These are phyloP conservation scores for Gisinianus flammeolus DNA, from an alignment of 2,888 invertebrate genomes.

Conservation along the genomic window DNA sequence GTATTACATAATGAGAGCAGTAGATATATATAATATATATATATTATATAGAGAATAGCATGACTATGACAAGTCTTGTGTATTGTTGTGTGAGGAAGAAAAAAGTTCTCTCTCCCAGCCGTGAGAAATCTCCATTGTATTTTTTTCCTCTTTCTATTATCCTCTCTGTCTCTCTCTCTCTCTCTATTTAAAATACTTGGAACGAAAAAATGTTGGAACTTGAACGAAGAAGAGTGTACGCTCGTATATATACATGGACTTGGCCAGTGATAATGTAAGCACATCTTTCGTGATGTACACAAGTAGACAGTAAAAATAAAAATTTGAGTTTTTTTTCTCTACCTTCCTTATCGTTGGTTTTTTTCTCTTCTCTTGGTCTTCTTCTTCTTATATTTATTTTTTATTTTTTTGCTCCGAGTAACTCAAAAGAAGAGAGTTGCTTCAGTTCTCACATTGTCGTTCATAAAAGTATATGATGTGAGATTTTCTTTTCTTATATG, in stretches of 20 bases:
- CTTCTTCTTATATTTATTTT: not conserved
- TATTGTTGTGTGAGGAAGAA: not conserved
- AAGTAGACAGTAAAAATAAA: not conserved
- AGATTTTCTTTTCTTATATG: not conserved
- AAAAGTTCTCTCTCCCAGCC: slow-evolving; percentile 7
- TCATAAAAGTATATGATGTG: not conserved
- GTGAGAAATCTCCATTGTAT: slow-evolving; percentile 34
- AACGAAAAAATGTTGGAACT: slow-evolving; percentile 15
- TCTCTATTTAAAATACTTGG: slow-evolving; percentile 23
- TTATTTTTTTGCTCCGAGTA: not conserved
- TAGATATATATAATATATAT: not conserved
- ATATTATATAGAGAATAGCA: not conserved
- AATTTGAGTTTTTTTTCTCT: not conserved
- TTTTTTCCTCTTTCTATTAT: slow-evolving; percentile 16
- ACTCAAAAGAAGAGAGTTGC: not conserved
- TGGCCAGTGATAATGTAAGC: not conserved
- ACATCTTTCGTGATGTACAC: not conserved
- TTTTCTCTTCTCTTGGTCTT: not conserved
- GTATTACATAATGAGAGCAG: not conserved
- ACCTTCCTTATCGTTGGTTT: no score
- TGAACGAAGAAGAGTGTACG: not conserved
- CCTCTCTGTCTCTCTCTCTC: not conserved
- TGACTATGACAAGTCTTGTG: not conserved
- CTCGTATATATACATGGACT: not conserved
- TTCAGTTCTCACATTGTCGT: not conserved